Percentiles rank a stretch among this genome's conserved stretches.
Conservation (phyloP, 2,888 invertebrate genomes). For the Pristionchus arcanus region DNA sequence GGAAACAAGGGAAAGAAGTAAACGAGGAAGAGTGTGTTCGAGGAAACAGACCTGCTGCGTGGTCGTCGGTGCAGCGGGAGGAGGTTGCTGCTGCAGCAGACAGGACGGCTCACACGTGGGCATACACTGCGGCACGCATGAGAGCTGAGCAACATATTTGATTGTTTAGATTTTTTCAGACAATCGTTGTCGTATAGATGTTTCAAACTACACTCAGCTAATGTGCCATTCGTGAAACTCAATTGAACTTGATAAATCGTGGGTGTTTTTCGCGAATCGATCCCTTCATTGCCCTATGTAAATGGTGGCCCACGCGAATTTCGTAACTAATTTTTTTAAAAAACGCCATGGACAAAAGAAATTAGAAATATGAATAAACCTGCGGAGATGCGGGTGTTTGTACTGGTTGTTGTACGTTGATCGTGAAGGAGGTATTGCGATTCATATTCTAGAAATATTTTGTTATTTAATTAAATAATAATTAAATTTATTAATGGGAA, state of each 20-base stretch:
- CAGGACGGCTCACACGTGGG: constrained; percentile 39
- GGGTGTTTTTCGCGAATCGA: too few species aligned
- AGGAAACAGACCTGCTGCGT: background rate
- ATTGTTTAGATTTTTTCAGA: background rate
- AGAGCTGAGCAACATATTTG: background rate
- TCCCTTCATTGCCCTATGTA: too few species aligned
- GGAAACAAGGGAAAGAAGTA: too few species aligned
- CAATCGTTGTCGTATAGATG: too few species aligned
- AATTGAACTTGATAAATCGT: background rate
- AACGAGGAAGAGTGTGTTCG: too few species aligned
- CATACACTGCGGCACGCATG: constrained; percentile 46
- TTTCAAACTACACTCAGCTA: too few species aligned
- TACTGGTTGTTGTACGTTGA: constrained; percentile 14
- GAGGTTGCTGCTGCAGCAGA: background rate
- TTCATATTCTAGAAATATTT: background rate
- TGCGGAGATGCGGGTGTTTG: background rate
- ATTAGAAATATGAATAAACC: background rate
- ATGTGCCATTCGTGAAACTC: background rate
- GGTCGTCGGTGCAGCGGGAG: background rate
- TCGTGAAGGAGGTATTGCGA: constrained; percentile 40
- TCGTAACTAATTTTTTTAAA: too few species aligned
- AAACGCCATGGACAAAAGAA: too few species aligned
- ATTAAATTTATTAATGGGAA: background rate
- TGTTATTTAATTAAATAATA: background rate
- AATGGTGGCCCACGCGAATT: too few species aligned